Evolutionary conservation across 2,888 invertebrate genomes (phyloP), one percentile per base, ranked within the genome.

Genomic region (Liposcelis brunnea): DNA sequence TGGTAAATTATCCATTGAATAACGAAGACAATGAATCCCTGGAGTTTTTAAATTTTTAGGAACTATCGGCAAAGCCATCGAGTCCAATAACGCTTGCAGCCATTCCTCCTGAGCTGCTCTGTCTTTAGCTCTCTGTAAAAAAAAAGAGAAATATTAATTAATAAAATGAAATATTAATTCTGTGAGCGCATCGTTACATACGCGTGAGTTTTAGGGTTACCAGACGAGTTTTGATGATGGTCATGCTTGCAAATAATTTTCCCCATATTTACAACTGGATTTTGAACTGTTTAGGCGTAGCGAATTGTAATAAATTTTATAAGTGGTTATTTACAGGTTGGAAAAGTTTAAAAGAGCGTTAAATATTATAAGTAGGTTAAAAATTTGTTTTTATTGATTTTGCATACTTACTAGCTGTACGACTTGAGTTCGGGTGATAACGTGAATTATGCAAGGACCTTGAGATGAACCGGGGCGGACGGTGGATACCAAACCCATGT

Each of bases 71-170:
- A 26, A 47, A 44, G 62, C 62, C 48, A 65, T 56, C 2, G 67
- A 63, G 31, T 62, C 59, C 48, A 68, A 59, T 31, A 71, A 58
- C 1, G 67, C 66, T 53, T 67, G 61, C 56, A 70, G 61, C 71
- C 71, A 71, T 51, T 62, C 60, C 48, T 68, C 66, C 51, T 69
- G 65, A n/a, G 65, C 61, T 8, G 58, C 54, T 47, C 62, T 59
- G 43, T 61, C 65, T 52, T 63, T 61, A 1, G 69, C 66, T 52
- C 67, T 60, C 70, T 70, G 52, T n/a, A n/a, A n/a, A n/a, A n/a
- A n/a, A n/a, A n/a, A n/a, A n/a, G n/a, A n/a, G n/a, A n/a, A n/a
- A 12, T 60, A 18, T 35, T 12, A 26, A 35, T 12, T 14, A 35
- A n/a, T 16, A n/a, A n/a, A 40, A 43, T 31, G 15, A 16, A 16